phyloP scores from a whole-genome alignment of 1,140 invertebrate genomes.

The Diabrotica virgifera region DNA sequence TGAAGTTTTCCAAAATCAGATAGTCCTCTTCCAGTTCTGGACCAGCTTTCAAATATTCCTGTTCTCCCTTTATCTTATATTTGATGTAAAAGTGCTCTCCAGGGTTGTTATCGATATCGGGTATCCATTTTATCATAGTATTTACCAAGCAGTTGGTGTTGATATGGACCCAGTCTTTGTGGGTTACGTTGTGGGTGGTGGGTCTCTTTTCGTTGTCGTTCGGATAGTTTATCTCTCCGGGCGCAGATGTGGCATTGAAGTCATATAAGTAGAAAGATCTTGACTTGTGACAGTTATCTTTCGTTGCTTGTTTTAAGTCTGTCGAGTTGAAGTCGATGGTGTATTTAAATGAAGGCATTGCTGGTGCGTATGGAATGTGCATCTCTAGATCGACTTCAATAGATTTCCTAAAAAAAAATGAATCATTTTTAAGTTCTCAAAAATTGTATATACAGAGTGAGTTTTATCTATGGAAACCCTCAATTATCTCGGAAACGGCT shows the following conservation, averaged over 20 bases:
- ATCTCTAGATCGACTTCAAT: conserved; percentile 30
- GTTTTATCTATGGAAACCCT: too few relatives aligned
- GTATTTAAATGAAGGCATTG: conserved; percentile 34
- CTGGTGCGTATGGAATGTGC: conserved; percentile 30
- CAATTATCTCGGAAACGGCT: too few relatives aligned
- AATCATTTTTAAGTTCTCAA: too few relatives aligned
- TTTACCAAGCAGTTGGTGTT: conserved; percentile 59
- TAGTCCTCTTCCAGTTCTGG: conserved; percentile 69
- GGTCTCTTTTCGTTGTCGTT: background rate
- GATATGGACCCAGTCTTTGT: conserved; percentile 11
- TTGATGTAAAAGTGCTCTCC: conserved; percentile 88
- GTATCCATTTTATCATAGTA: conserved; percentile 79
- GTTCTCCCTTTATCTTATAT: conserved; percentile 70
- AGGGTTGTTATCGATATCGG: conserved; percentile 70
- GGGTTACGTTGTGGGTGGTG: background rate
- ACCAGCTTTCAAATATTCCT: conserved; percentile 58
- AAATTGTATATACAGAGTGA: too few relatives aligned
- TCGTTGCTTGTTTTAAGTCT: conserved; percentile 21
- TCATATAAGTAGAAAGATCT: conserved; percentile 15
- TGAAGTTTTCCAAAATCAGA: conserved; percentile 64
- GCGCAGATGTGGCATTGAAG: conserved; percentile 1
- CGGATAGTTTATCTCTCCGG: conserved; percentile 15
- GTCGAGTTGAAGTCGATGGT: conserved; percentile 31
- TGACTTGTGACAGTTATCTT: conserved; percentile 27
- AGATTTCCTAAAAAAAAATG: conserved; percentile 28